phyloP scores from a whole-genome alignment of 92 coral and sea anemone genomes.

The Parazoanthus darwini region DNA sequence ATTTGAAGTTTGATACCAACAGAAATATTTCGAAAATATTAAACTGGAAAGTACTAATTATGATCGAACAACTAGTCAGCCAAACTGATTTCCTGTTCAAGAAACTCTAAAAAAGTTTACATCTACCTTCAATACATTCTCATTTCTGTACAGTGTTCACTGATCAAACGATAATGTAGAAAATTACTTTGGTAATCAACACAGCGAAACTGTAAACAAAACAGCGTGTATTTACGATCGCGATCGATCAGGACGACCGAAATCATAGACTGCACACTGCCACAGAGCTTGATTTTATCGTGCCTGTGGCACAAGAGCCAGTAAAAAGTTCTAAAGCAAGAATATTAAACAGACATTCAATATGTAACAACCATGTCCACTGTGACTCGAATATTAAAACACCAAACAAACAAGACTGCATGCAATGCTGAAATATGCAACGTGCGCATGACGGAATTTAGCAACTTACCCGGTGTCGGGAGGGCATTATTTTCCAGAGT shows the following conservation, averaged over 20 bases:
- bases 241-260: background rate
- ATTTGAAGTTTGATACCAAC: background rate
- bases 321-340: background rate
- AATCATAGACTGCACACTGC: background rate
- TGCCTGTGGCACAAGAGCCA: background rate
- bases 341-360: background rate
- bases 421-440: too few relatives aligned
- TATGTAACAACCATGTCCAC: background rate
- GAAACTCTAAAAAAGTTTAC: background rate
- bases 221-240: background rate
- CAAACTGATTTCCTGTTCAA: background rate
- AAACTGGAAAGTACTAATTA: background rate
- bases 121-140: background rate
- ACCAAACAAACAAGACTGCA: background rate
- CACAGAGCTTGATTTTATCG: background rate
- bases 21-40: too few relatives aligned
- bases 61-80: background rate
- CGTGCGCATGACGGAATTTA: background rate
- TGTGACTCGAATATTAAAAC: background rate
- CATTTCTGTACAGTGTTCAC: background rate
- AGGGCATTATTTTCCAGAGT: conserved; percentile 16
- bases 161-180: background rate
- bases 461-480: conserved; percentile 29
- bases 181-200: background rate
- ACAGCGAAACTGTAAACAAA: conserved; percentile 12